Base-by-base conservation (phyloP, 2,888 invertebrate genomes). In the Mellilla xanthometata region DNA sequence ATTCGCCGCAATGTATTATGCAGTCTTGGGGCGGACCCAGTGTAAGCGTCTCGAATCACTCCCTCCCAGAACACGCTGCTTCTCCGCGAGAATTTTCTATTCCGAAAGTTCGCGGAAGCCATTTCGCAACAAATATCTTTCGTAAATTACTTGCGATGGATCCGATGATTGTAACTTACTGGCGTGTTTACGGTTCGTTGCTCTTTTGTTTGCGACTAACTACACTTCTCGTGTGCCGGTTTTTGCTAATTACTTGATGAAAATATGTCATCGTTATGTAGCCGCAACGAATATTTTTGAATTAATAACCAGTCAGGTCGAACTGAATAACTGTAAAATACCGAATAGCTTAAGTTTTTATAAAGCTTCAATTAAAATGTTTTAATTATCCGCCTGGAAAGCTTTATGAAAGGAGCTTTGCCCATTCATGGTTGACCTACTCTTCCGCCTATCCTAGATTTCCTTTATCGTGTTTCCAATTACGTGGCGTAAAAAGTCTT, bases 1-100 rank as follows among this genome's bases (percentile, higher is more conserved):
- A 88, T 85, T 86, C 86, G 68, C 78, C 71, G 80, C 81, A 76
- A 88, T 89, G 85, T 87, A 86, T 89, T 88, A 89, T 89, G 89
- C 89, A 89, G 86, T 79, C 74, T 60, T 72, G 61, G 67, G 60
- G n/a, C n/a, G 76, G 69, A 71, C 76, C 71, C 72, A 65, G 69
- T 78, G 77, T 84, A 83, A 84, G 84, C 85, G 79, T 79, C 84
- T 83, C 80, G 72, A 82, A 81, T 81, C 84, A 79, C 84, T 81
- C 72, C 68, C 62, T 54, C 68, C 62, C n/a, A n/a, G n/a, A 78
- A 80, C 76, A 77, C 63, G 70, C 66, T 69, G 68, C 73, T 74
- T 71, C 78, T 75, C 68, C 72, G 68, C 65, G 69, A 67, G 73
- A 78, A 81, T 76, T 75, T 78, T 79, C 72, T 69, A 78, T 80